phyloP scores from a whole-genome alignment of 2,797 vertebrate genomes.

The Clarias laeviceps region DNA sequence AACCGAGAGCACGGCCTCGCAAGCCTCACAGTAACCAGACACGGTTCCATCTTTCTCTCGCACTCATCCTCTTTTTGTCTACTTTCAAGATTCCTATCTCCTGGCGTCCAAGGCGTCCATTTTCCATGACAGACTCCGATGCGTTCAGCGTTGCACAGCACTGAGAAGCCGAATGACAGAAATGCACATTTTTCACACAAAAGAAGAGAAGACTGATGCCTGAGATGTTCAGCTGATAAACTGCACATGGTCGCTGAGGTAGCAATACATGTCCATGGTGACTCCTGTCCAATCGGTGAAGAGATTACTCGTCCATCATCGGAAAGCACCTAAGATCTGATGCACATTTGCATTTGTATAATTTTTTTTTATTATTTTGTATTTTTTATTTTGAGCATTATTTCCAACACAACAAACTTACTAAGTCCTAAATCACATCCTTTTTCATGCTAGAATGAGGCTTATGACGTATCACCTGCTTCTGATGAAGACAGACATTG shows the following conservation, averaged over 20 bases:
- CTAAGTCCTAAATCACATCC: constrained; percentile 8
- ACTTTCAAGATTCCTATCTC: constrained; percentile 46
- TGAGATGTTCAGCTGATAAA: constrained; percentile 38
- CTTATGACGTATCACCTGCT: constrained; percentile 41
- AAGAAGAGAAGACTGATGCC: background rate
- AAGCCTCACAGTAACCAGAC: constrained; percentile 87
- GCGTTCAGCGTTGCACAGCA: background rate
- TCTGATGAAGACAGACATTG: constrained; percentile 60
- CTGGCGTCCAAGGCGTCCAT: constrained; percentile 36
- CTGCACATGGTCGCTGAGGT: constrained; percentile 34
- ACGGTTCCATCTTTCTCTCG: background rate
- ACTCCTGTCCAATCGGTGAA: constrained; percentile 39
- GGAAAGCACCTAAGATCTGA: constrained; percentile 45
- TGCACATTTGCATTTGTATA: constrained; percentile 67
- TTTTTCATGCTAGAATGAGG: background rate
- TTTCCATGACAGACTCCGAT: constrained; percentile 24
- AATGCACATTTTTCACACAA: constrained; percentile 31
- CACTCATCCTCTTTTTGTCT: constrained; percentile 32
- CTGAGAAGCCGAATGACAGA: constrained; percentile 30
- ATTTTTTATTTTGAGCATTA: constrained; percentile 21
- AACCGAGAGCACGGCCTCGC: constrained; percentile 90
- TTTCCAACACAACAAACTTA: constrained; percentile 45
- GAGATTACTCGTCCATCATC: constrained; percentile 74
- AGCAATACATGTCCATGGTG: constrained; percentile 42
- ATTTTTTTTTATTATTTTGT: constrained; percentile 46